Evolutionary conservation across 2,797 vertebrate genomes (phyloP).

Genomic region (Myiotriccus ornatus): DNA sequence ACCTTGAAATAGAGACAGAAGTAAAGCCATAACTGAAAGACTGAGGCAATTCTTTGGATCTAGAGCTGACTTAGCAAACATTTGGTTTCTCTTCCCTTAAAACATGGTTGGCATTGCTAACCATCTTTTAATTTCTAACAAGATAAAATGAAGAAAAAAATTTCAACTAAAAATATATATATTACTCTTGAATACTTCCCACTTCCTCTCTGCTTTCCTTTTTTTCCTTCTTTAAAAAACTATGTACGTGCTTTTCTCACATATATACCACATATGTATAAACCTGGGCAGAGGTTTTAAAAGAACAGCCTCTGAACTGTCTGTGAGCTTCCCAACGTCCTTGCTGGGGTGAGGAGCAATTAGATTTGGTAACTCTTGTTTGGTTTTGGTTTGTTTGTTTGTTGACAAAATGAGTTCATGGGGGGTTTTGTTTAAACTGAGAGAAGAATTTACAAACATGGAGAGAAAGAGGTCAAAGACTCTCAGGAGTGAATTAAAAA

Average conservation of each 20-base stretch:
- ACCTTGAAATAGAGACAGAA: neutral
- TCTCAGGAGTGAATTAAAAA: neutral
- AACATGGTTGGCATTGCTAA: neutral
- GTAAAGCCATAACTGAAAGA: neutral
- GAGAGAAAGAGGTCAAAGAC: neutral
- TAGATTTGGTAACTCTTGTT: neutral
- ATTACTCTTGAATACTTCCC: neutral
- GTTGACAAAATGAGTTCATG: neutral
- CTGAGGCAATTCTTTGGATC: neutral
- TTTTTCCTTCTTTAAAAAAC: neutral
- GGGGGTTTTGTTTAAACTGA: fast-evolving
- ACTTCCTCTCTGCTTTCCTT: neutral
- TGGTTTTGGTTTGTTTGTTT: neutral
- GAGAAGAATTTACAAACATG: neutral
- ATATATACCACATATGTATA: neutral
- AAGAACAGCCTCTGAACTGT: neutral
- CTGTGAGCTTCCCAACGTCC: neutral
- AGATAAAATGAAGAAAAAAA: neutral
- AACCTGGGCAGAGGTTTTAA: neutral
- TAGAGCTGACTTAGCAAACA: neutral
- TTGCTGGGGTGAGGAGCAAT: neutral
- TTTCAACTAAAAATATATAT: neutral
- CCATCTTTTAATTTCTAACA: neutral
- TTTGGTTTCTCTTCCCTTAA: neutral
- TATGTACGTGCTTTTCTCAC: neutral